Evolutionary conservation across 2,888 invertebrate genomes (phyloP).

Genomic region (Onthophagus sagittarius): DNA sequence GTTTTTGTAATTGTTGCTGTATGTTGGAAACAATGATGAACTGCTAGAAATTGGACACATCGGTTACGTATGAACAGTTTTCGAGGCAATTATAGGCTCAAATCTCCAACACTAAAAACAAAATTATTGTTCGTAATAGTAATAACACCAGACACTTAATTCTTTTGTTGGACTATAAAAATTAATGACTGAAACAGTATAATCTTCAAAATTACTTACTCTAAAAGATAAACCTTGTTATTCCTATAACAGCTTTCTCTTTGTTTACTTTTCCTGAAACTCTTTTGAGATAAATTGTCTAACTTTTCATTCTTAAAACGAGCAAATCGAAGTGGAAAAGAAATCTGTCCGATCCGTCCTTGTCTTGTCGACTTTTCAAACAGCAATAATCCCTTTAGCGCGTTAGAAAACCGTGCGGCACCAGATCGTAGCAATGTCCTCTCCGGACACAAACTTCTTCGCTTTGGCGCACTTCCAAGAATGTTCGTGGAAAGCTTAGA

Average conservation of each 20-base stretch:
- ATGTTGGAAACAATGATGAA: neutral
- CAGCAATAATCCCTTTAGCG: neutral
- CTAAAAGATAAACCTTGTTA: neutral
- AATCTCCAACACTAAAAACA: no score
- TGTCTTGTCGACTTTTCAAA: no score
- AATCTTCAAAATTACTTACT: neutral
- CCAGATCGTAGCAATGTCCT: neutral
- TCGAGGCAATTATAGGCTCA: no score
- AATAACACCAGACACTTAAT: no score
- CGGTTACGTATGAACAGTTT: neutral
- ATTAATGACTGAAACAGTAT: neutral
- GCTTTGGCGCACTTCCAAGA: slow-evolving; percentile 3
- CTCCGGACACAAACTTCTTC: neutral
- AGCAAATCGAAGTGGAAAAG: no score
- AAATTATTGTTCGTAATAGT: no score
- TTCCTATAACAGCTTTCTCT: neutral
- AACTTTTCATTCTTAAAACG: no score
- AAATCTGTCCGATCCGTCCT: no score
- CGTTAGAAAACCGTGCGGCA: neutral
- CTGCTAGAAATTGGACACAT: neutral
- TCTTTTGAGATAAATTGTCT: no score
- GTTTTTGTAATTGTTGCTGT: neutral
- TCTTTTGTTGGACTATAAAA: no score
- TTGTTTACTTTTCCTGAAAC: no score
- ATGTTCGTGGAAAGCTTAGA: neutral